Evolutionary conservation across 2,888 invertebrate species (phyloP), one percentile per base, ranked within the genome.

Genomic region (Agonopterix subpropinquella): DNA sequence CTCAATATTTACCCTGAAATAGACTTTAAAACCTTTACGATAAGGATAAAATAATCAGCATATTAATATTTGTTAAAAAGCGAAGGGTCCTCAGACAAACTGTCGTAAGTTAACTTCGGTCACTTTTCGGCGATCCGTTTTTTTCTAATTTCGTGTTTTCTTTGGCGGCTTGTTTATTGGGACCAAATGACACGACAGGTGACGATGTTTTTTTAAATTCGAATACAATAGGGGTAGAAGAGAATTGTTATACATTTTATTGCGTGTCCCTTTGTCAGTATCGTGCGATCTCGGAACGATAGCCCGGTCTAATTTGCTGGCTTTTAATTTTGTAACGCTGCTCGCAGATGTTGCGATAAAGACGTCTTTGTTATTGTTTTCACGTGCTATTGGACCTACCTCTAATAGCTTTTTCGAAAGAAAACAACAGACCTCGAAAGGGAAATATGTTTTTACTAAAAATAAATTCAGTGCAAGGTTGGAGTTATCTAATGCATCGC

Each of bases 151-250:
- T 73, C 64, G 59, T 78, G 72, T 80, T 81, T 83, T 84, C 83
- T 86, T 86, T 85, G 86, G 80, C 86, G 86, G 85, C 71, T 53
- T 70, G 74, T 80, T 83, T 82, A 84, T 83, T 81, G 81, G 80
- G 62, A 80, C 88, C 88, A 87, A 88, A 87, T 87, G 88, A 87
- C 87, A 87, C 85, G 86, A 85, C 88, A 88, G 88, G 87, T 88
- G 88, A 86, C 83, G 83, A 70, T 60, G 63, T 69, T 71, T 80
- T 82, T 81, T 80, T 73, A 45, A 49, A 49, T 58, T 60, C 52
- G 54, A 59, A 58, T 59, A 65, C 64, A 64, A 64, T 64, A 56
- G 62, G 61, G 65, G 64, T 64, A 59, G 71, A 61, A 80, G 66
- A 73, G 82, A 84, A 84, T 80, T 75, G 86, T 86, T 85, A 84